Percentiles rank a stretch among this genome's conserved stretches.
These are phyloP conservation scores for Campylorhamphus procurvoides DNA, from an alignment of 2,113 vertebrate species.

Conservation along the genomic window DNA sequence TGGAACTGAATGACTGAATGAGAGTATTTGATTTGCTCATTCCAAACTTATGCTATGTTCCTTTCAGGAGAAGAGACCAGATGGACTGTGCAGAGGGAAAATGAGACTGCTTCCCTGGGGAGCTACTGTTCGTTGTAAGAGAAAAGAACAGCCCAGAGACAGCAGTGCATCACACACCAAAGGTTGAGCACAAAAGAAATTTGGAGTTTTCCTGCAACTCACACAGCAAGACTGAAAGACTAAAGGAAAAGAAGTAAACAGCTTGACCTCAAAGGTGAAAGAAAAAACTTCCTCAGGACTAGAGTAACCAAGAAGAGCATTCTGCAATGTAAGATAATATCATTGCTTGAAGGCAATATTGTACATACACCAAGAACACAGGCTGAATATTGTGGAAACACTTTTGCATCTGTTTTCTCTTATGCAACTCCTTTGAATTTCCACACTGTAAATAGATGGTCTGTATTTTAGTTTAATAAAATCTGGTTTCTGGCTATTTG, in stretches of 20 bases:
- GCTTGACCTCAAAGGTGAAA: not conserved
- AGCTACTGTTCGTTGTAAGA: not conserved
- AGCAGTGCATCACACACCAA: not conserved
- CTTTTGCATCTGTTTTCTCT: not conserved
- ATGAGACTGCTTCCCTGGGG: not conserved
- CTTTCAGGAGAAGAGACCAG: not conserved
- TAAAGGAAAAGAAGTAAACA: not conserved
- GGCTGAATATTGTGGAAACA: not conserved
- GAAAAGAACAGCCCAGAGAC: not conserved
- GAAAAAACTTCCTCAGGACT: not conserved
- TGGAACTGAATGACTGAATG: not conserved
- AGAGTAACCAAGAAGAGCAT: not conserved
- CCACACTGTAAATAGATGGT: not conserved
- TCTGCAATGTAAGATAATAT: not conserved
- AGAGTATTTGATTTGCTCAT: not conserved
- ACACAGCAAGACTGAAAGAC: not conserved
- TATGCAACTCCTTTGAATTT: not conserved
- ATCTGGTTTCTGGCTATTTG: not conserved
- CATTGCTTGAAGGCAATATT: not conserved
- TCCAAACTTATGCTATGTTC: not conserved
- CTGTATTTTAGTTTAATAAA: not conserved
- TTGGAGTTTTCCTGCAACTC: not conserved
- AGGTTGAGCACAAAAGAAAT: not conserved
- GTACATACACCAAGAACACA: not conserved
- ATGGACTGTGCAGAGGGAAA: not conserved